These are phyloP conservation scores for Bufo bufo DNA, from an alignment of 2,113 vertebrate genomes.

Conservation along the genomic window DNA sequence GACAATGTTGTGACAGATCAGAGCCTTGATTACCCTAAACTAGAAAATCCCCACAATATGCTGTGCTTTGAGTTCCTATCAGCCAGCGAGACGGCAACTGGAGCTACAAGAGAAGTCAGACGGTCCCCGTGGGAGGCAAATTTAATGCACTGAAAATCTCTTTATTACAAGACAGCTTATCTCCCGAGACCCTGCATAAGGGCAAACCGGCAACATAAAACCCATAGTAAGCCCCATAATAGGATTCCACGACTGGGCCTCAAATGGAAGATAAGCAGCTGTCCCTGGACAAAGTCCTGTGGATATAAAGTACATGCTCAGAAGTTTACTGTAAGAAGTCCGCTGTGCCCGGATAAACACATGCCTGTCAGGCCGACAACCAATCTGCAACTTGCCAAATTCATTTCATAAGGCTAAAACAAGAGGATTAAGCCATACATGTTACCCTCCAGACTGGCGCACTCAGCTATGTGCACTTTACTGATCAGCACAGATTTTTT, in stretches of 20 bases:
- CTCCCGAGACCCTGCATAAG: conserved; percentile 37
- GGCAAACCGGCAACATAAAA: conserved; percentile 28
- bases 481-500: not conserved
- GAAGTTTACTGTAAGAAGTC: not conserved
- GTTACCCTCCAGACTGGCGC: not conserved
- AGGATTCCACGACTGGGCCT: conserved; percentile 42
- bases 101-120: conserved; percentile 35
- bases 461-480: not conserved
- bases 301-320: not conserved
- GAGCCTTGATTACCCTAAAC: not conserved
- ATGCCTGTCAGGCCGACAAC: conserved; percentile 4
- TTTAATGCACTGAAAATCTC: conserved; percentile 52
- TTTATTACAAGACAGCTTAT: conserved; percentile 54
- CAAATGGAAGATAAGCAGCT: conserved; percentile 49
- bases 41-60: conserved; percentile 14
- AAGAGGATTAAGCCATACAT: not conserved
- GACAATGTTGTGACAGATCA: conserved; percentile 1
- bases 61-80: conserved; percentile 23
- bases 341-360: not conserved
- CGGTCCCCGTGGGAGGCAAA: conserved; percentile 20
- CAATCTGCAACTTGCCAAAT: conserved; percentile 3
- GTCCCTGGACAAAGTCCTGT: conserved; percentile 25
- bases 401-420: not conserved
- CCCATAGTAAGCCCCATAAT: conserved; percentile 41
- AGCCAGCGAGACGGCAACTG: not conserved